Evolutionary conservation across 2,113 vertebrate genomes (phyloP).

Genomic region (Hydrolagus affinis): DNA sequence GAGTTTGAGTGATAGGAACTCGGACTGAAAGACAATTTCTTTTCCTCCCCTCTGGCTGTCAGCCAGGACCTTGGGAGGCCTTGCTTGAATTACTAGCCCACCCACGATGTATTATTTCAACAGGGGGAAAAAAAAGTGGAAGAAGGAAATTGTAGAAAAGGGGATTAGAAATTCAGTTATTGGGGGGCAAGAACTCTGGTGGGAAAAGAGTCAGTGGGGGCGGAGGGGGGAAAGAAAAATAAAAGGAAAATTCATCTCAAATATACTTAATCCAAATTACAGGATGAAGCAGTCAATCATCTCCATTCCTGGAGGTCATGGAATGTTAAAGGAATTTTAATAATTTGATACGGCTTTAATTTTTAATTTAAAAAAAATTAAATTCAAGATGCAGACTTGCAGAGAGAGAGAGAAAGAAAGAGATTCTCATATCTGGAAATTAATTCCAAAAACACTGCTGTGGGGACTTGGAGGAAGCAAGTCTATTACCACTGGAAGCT

Average conservation of each 20-base stretch:
- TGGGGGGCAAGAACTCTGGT: background rate
- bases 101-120: background rate
- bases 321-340: slow-evolving; percentile 2
- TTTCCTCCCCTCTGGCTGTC: background rate
- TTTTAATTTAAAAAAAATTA: slow-evolving; percentile 22
- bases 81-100: background rate
- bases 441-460: background rate
- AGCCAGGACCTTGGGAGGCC: background rate
- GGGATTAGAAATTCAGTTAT: background rate
- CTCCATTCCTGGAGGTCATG: background rate
- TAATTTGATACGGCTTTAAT: slow-evolving; percentile 12
- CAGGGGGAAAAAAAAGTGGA: background rate
- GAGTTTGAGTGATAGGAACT: background rate
- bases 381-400: background rate
- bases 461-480: background rate
- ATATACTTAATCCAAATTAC: background rate
- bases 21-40: too few relatives aligned
- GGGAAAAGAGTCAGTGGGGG: too few relatives aligned
- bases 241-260: too few relatives aligned
- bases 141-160: background rate
- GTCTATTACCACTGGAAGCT: background rate
- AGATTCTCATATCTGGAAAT: background rate
- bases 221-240: too few relatives aligned
- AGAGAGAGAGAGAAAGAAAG: slow-evolving; percentile 8
- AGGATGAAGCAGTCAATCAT: too few relatives aligned